phyloP scores from a whole-genome alignment of 2,113 vertebrate species.

The Spea multiplicata region DNA sequence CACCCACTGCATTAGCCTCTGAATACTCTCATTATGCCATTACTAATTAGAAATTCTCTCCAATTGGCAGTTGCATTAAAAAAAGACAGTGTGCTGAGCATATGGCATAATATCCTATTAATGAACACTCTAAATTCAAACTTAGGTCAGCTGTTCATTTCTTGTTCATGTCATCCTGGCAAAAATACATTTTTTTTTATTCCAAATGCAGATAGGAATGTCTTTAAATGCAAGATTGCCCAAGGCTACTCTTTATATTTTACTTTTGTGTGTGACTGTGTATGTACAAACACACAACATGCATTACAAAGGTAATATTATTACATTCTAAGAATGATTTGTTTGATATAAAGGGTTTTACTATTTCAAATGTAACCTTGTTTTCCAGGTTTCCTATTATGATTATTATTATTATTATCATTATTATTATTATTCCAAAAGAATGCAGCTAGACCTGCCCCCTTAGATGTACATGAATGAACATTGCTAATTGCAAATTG shows the following conservation, averaged over 20 bases:
- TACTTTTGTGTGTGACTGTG: constrained; percentile 33
- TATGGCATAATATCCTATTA: constrained; percentile 99
- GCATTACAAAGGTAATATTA: too few species aligned
- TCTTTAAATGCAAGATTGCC: constrained; percentile 59
- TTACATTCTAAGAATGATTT: too few species aligned
- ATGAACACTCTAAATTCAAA: constrained; percentile 99
- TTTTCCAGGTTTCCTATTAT: too few species aligned
- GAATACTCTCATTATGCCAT: constrained; percentile 97
- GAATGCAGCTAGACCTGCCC: too few species aligned
- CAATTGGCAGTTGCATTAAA: constrained; percentile 95
- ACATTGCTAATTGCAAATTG: too few species aligned
- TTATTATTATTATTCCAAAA: too few species aligned
- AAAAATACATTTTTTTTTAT: constrained; percentile 74
- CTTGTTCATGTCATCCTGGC: constrained; percentile 85
- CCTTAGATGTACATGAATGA: too few species aligned
- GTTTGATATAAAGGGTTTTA: too few species aligned
- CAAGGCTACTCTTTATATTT: constrained; percentile 68
- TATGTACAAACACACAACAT: not conserved
- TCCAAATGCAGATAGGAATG: constrained; percentile 75
- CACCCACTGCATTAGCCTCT: constrained; percentile 86
- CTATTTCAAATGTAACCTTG: too few species aligned
- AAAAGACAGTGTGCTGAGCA: constrained; percentile 93
- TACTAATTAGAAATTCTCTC: constrained; percentile 98
- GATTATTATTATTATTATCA: too few species aligned
- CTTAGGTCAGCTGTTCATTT: constrained; percentile 96